Percentiles rank a stretch among this genome's conserved stretches.
These are phyloP conservation scores for Archocentrus centrarchus DNA, from an alignment of 2,113 vertebrate genomes.

Conservation along the genomic window DNA sequence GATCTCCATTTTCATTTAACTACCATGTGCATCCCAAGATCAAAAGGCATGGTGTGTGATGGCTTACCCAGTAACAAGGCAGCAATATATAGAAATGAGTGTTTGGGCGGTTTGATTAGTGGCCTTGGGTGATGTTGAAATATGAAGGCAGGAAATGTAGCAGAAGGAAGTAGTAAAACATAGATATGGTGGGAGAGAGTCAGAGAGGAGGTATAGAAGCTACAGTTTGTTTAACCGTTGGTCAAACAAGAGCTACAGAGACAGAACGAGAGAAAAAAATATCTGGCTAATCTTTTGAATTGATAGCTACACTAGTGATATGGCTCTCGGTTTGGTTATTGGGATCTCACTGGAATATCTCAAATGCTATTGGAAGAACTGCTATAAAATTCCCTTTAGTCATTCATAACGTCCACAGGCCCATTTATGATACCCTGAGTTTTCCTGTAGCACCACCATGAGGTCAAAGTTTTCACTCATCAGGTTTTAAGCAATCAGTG, in stretches of 20 bases:
- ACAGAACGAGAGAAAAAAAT: not conserved
- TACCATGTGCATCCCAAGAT: slow-evolving; percentile 44
- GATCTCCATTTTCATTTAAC: slow-evolving; percentile 41
- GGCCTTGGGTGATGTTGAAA: slow-evolving; percentile 18
- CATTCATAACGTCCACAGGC: not conserved
- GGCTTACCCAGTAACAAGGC: slow-evolving; percentile 28
- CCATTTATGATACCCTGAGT: not conserved
- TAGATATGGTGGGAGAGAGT: not conserved
- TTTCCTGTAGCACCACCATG: slow-evolving; percentile 30
- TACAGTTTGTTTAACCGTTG: slow-evolving; percentile 12
- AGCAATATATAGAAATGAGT: slow-evolving; percentile 10
- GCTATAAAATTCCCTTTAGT: not conserved
- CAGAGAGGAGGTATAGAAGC: slow-evolving; percentile 8
- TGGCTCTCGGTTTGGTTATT: not conserved
- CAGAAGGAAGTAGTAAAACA: not conserved
- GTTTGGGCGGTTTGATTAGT: slow-evolving; percentile 33
- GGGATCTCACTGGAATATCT: not conserved
- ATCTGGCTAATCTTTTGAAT: not conserved
- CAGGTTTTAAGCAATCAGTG: not conserved
- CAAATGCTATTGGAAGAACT: not conserved
- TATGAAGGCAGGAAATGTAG: slow-evolving; percentile 24
- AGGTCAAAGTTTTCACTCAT: not conserved
- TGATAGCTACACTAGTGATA: not conserved
- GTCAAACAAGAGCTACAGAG: not conserved
- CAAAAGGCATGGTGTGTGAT: slow-evolving; percentile 32